These are phyloP conservation scores for Piaya cayana DNA, from an alignment of 2,113 vertebrate species.

Conservation along the genomic window DNA sequence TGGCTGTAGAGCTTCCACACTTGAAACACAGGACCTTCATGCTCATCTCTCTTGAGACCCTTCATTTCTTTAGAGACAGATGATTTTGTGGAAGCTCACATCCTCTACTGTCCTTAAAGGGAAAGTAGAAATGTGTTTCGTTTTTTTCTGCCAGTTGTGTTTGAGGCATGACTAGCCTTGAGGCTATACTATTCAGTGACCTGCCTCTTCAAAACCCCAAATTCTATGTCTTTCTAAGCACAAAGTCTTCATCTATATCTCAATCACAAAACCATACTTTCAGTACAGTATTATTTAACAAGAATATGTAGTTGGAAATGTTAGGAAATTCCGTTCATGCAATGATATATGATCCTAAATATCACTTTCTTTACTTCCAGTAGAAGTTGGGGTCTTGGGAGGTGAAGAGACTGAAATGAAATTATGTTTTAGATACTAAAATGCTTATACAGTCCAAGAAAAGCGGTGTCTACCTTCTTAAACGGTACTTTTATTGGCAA, in stretches of 20 bases:
- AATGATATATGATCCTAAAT: neutral
- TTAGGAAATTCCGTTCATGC: neutral
- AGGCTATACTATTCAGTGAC: neutral
- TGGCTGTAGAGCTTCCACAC: fast-evolving
- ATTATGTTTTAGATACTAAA: neutral
- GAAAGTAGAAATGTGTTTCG: neutral
- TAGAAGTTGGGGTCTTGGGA: neutral
- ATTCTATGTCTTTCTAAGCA: neutral
- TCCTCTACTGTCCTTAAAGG: neutral
- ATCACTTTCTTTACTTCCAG: neutral
- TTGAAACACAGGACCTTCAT: neutral
- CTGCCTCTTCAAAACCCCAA: neutral
- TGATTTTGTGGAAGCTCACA: neutral
- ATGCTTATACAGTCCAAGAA: neutral
- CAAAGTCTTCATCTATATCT: fast-evolving
- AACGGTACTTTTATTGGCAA: neutral
- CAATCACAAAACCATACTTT: neutral
- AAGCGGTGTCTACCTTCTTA: neutral
- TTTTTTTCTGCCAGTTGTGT: neutral
- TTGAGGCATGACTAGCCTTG: neutral
- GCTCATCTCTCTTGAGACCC: neutral
- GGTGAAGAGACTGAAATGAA: neutral
- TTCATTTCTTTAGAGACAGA: neutral
- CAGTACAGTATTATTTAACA: neutral
- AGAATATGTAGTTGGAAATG: neutral